Percentiles rank a stretch among this genome's conserved stretches.
Evolutionary conservation across 2,113 vertebrate genomes (phyloP).

Genomic region (Beaufortia kweichowensis): DNA sequence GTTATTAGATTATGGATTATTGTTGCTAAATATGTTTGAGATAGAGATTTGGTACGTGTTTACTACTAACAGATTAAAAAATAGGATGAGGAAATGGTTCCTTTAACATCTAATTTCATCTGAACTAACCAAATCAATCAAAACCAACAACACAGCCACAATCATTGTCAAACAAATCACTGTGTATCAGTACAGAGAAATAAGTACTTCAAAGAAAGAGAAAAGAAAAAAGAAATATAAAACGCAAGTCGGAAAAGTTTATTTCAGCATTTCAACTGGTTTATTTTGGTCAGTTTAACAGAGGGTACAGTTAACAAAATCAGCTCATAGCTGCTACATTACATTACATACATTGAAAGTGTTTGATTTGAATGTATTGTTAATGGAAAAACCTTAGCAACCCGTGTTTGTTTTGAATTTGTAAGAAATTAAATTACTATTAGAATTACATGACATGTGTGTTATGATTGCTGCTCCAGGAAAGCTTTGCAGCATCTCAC

Average conservation of each 20-base stretch:
- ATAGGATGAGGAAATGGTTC: background rate
- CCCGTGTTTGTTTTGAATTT: background rate
- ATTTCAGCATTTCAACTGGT: background rate
- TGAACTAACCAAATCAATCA: slow-evolving; percentile 14
- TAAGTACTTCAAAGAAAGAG: background rate
- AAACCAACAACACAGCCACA: background rate
- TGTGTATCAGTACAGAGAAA: background rate
- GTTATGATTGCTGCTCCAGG: slow-evolving; percentile 75
- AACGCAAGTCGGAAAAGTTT: too few relatives aligned
- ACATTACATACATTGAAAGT: slow-evolving; percentile 31
- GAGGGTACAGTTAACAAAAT: slow-evolving; percentile 1
- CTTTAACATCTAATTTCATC: background rate
- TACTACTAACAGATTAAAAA: background rate
- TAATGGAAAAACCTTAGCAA: background rate
- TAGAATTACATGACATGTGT: background rate
- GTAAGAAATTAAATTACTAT: background rate
- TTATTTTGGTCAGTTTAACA: slow-evolving; percentile 11
- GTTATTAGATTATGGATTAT: background rate
- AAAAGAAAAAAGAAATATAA: too few relatives aligned
- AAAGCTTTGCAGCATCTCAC: slow-evolving; percentile 83
- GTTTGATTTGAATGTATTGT: slow-evolving; percentile 9
- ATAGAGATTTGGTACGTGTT: background rate
- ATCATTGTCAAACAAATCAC: slow-evolving; percentile 14
- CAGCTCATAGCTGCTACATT: slow-evolving; percentile 9
- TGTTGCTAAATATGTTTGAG: background rate